phyloP scores from a whole-genome alignment of 30 jellyfish, hydroid and myxozoan genomes.

The Aurelia aurita complex sp. Pacific region DNA sequence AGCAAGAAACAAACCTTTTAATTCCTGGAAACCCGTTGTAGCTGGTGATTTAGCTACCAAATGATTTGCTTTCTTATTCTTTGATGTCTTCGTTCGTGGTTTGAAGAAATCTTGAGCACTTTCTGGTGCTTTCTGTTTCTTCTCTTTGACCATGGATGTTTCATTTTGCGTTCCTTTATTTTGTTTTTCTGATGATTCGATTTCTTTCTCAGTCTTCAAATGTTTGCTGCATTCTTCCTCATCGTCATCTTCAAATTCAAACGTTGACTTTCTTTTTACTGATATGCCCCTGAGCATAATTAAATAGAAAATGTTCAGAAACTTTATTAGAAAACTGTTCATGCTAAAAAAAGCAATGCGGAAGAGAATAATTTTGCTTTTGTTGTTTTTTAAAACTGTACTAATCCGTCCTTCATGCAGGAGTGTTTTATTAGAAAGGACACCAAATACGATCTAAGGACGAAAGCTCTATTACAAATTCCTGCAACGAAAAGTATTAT shows the following conservation, averaged over 20 bases:
- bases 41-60: conserved; percentile 14
- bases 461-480: too few relatives aligned
- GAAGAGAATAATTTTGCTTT: too few relatives aligned
- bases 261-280: conserved; percentile 41
- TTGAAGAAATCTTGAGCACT: not conserved
- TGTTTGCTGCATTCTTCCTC: conserved; percentile 1
- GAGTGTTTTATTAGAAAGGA: too few relatives aligned
- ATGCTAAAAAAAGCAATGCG: too few relatives aligned
- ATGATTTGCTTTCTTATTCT: not conserved
- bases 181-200: not conserved
- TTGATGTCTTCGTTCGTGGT: conserved; percentile 4
- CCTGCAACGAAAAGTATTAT: too few relatives aligned
- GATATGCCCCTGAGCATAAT: not conserved
- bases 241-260: conserved; percentile 36
- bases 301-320: too few relatives aligned
- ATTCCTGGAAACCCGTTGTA: conserved; percentile 53
- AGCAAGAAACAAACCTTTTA: conserved; percentile 14
- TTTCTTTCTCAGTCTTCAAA: conserved; percentile 3
- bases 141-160: not conserved
- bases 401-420: too few relatives aligned
- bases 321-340: too few relatives aligned
- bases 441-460: too few relatives aligned
- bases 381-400: too few relatives aligned
- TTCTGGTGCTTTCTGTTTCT: not conserved
- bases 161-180: not conserved